phyloP scores from a whole-genome alignment of 1,140 invertebrate species.

The Lycorma delicatula region DNA sequence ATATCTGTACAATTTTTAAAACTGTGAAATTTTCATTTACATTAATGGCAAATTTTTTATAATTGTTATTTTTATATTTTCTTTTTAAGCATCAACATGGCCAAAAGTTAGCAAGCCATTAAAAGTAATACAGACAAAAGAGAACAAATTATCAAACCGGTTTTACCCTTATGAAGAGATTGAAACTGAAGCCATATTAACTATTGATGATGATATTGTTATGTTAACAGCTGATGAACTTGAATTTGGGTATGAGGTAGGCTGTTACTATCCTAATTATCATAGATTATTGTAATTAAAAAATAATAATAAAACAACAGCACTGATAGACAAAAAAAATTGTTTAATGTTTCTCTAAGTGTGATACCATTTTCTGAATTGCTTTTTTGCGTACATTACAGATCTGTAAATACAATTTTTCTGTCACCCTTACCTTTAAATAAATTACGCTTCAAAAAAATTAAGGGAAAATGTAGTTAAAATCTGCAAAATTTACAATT shows the following conservation, averaged over 20 bases:
- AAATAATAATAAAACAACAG: background rate
- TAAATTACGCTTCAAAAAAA: too few relatives aligned
- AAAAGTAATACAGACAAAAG: constrained; percentile 82
- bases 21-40: too few relatives aligned
- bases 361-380: too few relatives aligned
- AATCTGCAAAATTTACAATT: too few relatives aligned
- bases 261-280: background rate
- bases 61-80: constrained; percentile 19
- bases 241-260: constrained; percentile 76
- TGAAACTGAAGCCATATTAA: constrained; percentile 84
- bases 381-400: too few relatives aligned
- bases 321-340: background rate
- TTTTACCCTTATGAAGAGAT: constrained; percentile 91
- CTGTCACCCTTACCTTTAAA: too few relatives aligned
- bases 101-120: constrained; percentile 81
- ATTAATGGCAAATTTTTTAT: background rate
- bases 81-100: constrained; percentile 64
- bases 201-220: constrained; percentile 88
- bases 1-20: too few relatives aligned
- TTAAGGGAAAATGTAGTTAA: too few relatives aligned
- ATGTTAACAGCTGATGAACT: constrained; percentile 91
- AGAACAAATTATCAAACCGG: constrained; percentile 88
- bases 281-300: background rate
- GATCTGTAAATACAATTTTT: too few relatives aligned
- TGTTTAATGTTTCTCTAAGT: too few relatives aligned